These are phyloP conservation scores for Xylocampa areola DNA, from an alignment of 2,888 invertebrate genomes.

Conservation along the genomic window DNA sequence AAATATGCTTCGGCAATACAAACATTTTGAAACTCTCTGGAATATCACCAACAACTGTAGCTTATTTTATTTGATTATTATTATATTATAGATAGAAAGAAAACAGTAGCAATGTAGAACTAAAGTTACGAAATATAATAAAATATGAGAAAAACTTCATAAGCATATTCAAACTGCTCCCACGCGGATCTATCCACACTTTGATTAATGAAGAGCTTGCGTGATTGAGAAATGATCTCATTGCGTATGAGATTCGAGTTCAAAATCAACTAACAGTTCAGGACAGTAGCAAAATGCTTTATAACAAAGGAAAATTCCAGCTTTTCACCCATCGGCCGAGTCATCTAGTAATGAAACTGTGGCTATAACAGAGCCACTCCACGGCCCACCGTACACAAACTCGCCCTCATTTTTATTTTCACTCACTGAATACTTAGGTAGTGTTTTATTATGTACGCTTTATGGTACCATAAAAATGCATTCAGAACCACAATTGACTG, in stretches of 20 bases:
- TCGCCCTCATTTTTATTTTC: slow-evolving; percentile 73
- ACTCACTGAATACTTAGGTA: slow-evolving; percentile 72
- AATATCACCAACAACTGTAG: too few species aligned
- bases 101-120: too few species aligned
- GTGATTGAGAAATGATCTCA: slow-evolving; percentile 42
- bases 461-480: slow-evolving; percentile 67
- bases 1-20: too few species aligned
- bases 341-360: slow-evolving; percentile 84
- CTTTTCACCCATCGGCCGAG: slow-evolving; percentile 74
- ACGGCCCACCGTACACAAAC: slow-evolving; percentile 58
- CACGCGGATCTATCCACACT: slow-evolving; percentile 9
- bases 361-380: slow-evolving; percentile 66
- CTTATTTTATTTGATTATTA: too few species aligned
- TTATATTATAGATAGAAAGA: too few species aligned
- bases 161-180: slow-evolving; percentile 13
- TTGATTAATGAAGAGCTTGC: slow-evolving; percentile 37
- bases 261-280: slow-evolving; percentile 55
- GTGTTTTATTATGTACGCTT: slow-evolving; percentile 67
- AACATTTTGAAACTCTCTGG: too few species aligned
- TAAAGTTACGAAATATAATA: background rate
- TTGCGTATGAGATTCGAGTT: slow-evolving; percentile 41
- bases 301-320: slow-evolving; percentile 80
- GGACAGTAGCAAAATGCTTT: slow-evolving; percentile 65
- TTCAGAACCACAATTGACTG: slow-evolving; percentile 62
- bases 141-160: background rate